Conservation (phyloP, 2,113 vertebrate species). For the Emydocephalus ijimae region DNA sequence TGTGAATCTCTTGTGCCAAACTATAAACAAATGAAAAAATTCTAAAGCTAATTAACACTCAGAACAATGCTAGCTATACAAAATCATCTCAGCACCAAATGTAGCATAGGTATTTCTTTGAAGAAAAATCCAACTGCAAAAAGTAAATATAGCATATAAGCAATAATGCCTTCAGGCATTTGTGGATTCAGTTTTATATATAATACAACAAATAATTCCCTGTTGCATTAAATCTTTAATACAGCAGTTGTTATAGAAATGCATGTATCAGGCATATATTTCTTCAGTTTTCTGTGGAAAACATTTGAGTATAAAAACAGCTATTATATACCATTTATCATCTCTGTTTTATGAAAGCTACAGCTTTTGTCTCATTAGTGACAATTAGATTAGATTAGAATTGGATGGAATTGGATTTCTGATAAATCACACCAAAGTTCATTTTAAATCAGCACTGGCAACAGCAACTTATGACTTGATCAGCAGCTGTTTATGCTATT, state of each 20-base stretch:
- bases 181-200: background rate
- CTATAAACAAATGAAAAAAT: background rate
- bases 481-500: background rate
- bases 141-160: background rate
- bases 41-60: background rate
- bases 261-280: background rate
- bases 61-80: background rate
- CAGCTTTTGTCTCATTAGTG: constrained; percentile 18
- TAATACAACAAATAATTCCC: background rate
- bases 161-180: background rate
- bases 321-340: rapidly evolving
- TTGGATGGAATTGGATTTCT: background rate
- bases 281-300: constrained; percentile 9
- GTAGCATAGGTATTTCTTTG: background rate
- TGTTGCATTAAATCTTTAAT: background rate
- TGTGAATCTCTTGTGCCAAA: background rate
- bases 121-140: background rate
- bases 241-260: background rate
- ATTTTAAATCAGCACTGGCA: background rate
- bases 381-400: background rate
- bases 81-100: background rate
- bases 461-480: background rate
- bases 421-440: background rate
- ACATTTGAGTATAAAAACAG: background rate
- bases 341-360: background rate